Base-by-base conservation (phyloP, 2,113 vertebrate species). In the Melanerpes formicivorus region DNA sequence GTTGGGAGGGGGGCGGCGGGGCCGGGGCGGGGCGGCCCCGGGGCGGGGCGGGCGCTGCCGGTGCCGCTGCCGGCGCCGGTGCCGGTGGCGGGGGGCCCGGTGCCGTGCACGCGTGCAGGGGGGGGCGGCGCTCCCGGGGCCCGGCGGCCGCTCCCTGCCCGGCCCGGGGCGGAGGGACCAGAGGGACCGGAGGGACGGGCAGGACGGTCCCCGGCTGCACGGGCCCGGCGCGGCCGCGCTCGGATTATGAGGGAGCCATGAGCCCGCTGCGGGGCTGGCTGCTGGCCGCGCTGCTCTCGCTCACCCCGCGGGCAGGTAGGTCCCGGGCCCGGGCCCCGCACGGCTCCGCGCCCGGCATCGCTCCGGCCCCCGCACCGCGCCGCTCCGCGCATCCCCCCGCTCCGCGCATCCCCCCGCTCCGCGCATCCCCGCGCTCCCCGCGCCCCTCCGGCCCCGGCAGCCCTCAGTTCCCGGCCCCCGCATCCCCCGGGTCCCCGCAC, bases 241-340 rank as follows among this genome's bases (percentile, higher is more conserved):
- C 66, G 59, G 97, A 98, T 96, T 97, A 98, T 98, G 98, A 97
- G 97, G 98, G 95, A 95, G 98, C 96, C 97, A 98, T 98, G 98
- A 98, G 97, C 95, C 94, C 94, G 95, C 96, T 97, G 97, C 97
- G 93, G 97, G 97, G 97, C 96, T 98, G 97, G 97, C 93, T 98
- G 95, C 98, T 98, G 91, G 98, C 97, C 97, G 97, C 97, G 97
- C 97, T 97, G 90, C 96, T 97, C 96, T 97, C 97, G 93, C 96
- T 97, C 94, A 86, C 97, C 91, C 95, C 97, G 70, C 96, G 97
- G 87, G 95, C 98, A 98, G 98, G 98, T 98, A 98, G 98, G 98
- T 80, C 46, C 32, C 46, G 75, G 5, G 5, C 34, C n/a, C 72
- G 22, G 18, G n/a, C 32, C 32, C 60, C 29, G 12, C n/a, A 23